Conservation (phyloP, 2,113 vertebrate genomes). For the Eulacestoma nigropectus region DNA sequence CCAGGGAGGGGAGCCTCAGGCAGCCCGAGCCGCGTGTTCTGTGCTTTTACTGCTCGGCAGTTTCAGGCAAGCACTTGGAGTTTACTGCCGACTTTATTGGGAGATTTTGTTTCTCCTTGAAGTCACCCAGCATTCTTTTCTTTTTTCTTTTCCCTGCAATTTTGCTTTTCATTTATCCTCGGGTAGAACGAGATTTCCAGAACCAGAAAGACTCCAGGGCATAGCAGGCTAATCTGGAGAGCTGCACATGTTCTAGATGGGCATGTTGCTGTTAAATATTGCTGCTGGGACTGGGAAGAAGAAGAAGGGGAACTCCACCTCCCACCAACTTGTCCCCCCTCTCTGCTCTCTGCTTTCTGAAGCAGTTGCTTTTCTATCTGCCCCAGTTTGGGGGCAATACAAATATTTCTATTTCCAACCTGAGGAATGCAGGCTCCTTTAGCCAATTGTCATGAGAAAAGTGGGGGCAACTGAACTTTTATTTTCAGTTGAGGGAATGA, state of each 20-base stretch:
- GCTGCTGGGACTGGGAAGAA: background rate
- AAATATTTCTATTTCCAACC: background rate
- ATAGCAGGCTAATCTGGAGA: background rate
- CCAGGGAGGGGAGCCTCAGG: accelerated
- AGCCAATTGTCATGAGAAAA: background rate
- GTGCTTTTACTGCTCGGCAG: background rate
- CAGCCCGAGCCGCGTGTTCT: accelerated
- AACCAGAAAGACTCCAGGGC: background rate
- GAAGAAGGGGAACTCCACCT: background rate
- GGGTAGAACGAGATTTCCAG: background rate
- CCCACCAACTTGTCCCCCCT: accelerated
- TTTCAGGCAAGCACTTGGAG: background rate
- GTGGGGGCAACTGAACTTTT: background rate
- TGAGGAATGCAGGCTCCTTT: background rate
- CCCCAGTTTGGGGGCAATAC: background rate
- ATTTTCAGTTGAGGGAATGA: background rate
- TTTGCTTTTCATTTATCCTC: background rate
- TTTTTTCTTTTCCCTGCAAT: accelerated
- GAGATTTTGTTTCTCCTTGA: conserved; percentile 5
- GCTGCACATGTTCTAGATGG: accelerated
- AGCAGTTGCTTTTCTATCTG: background rate
- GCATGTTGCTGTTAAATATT: accelerated
- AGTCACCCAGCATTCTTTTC: background rate
- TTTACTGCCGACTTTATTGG: background rate
- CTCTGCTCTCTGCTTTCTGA: background rate